These are phyloP conservation scores for Ischnus inquisitorius DNA, from an alignment of 2,888 invertebrate species.

Conservation along the genomic window DNA sequence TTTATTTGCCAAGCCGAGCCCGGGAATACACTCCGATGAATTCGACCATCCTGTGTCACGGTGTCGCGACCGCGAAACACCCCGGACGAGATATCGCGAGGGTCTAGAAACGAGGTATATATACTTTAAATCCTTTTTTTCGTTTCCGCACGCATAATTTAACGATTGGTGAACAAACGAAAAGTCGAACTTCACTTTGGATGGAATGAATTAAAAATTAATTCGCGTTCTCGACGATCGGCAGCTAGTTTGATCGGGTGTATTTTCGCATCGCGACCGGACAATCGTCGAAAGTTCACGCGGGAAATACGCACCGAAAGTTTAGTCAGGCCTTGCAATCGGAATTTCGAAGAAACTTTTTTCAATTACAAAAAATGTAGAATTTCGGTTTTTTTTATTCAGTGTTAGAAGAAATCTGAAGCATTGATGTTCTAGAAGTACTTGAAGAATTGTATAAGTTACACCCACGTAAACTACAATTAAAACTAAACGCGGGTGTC, in stretches of 20 bases:
- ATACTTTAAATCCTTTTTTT: conserved; percentile 40
- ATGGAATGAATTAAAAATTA: conserved; percentile 26
- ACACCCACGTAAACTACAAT: conserved; percentile 63
- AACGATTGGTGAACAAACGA: conserved; percentile 6
- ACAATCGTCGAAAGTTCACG: conserved; percentile 5
- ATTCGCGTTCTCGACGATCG: conserved; percentile 5
- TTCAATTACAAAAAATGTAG: neutral
- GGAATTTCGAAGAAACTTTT: neutral
- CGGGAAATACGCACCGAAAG: conserved; percentile 17
- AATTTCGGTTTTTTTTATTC: neutral
- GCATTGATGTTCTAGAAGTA: conserved; percentile 49
- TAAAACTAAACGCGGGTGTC: conserved; percentile 48
- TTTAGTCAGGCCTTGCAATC: neutral
- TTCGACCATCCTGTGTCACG: conserved; percentile 21
- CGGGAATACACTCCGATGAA: conserved; percentile 40
- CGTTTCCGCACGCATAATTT: conserved; percentile 43
- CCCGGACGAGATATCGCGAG: conserved; percentile 50
- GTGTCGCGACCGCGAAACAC: conserved; percentile 42
- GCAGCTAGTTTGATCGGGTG: neutral
- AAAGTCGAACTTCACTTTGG: conserved; percentile 25
- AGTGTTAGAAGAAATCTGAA: conserved; percentile 17
- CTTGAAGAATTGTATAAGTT: conserved; percentile 56
- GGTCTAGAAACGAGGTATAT: conserved; percentile 46
- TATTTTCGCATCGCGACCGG: neutral
- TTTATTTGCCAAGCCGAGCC: conserved; percentile 38